Base-by-base conservation (phyloP, 2,888 invertebrate species). In the Loripinus fragilis region DNA sequence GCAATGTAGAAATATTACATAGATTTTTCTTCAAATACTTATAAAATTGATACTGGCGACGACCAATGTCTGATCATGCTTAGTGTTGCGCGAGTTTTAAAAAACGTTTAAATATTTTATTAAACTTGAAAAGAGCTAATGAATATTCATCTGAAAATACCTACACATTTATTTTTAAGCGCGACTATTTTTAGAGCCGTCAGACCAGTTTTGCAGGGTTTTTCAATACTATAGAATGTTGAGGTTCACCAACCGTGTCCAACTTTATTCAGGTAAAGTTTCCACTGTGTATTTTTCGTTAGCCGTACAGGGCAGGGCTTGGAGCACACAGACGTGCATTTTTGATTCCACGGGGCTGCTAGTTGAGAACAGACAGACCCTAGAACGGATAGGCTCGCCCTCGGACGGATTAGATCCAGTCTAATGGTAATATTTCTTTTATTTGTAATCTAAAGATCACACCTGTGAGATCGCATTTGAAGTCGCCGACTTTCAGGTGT, bases 131-230 rank as follows among this genome's bases (percentile, higher is more conserved):
- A n/a, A n/a, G n/a, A n/a, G 12, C 5, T 28, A 45, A 67, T 67
- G n/a, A 67, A 67, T 67, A 67, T 67, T 67, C 67, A 67, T 67
- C 8, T 23, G 42, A 71, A 38, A 76, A 33, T 38, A 41, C 67
- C 42, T 67, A 67, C 67, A 67, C 67, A n/a, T 2, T 25, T 35
- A 73, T 73, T 70, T 66, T 70, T 52, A 69, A 73, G 70, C 64
- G 25, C 12, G 48, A 78, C 80, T 78, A 81, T 72, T 75, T 70
- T 76, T 81, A 83, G 78, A 87, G 78, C 74, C 69, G 87, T 87
- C 77, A 72, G 85, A 87, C 87, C 74, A 78, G 87, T 87, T 87
- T 82, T 87, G 71, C 84, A 78, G 74, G 84, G 71, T 80, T 74
- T 69, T 38, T 48, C 69, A 12, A 67, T 48, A 30, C 71, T 71